Evolutionary conservation across 2,113 vertebrate genomes (phyloP).

Genomic region (Tonatia bakeri): DNA sequence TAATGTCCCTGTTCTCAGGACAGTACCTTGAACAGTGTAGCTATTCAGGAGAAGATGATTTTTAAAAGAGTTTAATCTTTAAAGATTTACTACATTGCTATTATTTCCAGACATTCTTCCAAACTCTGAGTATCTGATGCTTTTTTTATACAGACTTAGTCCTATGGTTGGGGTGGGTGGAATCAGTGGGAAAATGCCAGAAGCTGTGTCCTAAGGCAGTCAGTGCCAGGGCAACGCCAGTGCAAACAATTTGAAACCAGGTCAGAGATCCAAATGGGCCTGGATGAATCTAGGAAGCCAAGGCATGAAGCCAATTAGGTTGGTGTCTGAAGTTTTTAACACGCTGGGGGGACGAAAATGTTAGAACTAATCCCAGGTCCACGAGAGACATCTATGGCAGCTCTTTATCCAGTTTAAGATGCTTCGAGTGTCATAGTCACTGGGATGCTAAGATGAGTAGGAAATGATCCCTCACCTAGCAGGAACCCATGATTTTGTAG

Average conservation of each 20-base stretch:
- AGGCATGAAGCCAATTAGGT: not conserved
- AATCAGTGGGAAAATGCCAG: slow-evolving; percentile 50
- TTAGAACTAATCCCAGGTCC: not conserved
- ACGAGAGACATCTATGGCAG: not conserved
- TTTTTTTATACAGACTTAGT: slow-evolving; percentile 47
- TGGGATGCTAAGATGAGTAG: not conserved
- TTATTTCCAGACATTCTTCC: not conserved
- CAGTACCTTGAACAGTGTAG: not conserved
- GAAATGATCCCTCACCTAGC: not conserved
- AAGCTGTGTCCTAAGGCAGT: slow-evolving; percentile 40
- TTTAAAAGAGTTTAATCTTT: not conserved
- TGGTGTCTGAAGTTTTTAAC: slow-evolving; percentile 19
- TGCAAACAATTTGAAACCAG: slow-evolving; percentile 62
- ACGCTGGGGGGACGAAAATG: not conserved
- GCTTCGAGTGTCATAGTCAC: not conserved
- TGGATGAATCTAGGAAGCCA: slow-evolving; percentile 46
- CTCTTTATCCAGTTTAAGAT: not conserved
- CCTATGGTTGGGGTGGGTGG: slow-evolving; percentile 27
- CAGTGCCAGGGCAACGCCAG: slow-evolving; percentile 52
- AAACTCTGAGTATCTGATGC: not conserved
- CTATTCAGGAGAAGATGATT: not conserved
- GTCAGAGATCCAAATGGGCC: slow-evolving; percentile 40
- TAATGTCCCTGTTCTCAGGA: not conserved
- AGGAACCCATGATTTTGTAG: not conserved
- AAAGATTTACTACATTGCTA: not conserved